Base-by-base conservation (phyloP, 53 echinoderm and acorn worm species). In the Luidia sarsii region DNA sequence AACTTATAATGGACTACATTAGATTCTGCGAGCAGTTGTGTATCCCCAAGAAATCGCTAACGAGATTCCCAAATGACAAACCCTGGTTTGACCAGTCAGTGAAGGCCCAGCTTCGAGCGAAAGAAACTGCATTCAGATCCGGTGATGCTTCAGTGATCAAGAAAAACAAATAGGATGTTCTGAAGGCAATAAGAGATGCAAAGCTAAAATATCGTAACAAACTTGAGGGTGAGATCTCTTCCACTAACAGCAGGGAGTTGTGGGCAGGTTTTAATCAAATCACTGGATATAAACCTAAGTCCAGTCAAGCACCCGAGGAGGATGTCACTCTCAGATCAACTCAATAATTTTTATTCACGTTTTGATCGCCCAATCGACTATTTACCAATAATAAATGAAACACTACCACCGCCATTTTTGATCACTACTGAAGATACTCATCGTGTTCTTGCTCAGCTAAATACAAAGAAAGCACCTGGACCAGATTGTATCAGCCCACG, bases 21-120 rank as follows among this genome's bases (percentile, higher is more conserved):
- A 83, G 39, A 63, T 72, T 71, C 23, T 83, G 84, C 18, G 71
- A 83, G 18, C 71, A 68, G 8, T 0, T 83, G 33, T 71, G 84
- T 33, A 68, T 83, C 18, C 43, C 41, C 1, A 72, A 31, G 36
- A 41, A n/a, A 71, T 2, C 51, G 15, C 49, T 83, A 45, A 83
- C 25, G 69, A 56, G 59, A 51, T 83, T 55, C 60, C 28, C 84
- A 29, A 71, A 83, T 48, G 56, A 83, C 18, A 83, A 72, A 30
- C 84, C 84, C 33, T 83, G 84, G 84, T 83, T 83, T 68, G 55
- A 67, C 21, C 48, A 10, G 28, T 25, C 68, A 2, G 48, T 45
- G 0, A 27, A 3, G 43, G 46, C 23, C 68, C 29, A 67, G 2
- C 68, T 67, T 67, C 48, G 0, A 9, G 68, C 48, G 0, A 67